Evolutionary conservation across 2,797 vertebrate species (phyloP).

Genomic region (Helarctos malayanus): DNA sequence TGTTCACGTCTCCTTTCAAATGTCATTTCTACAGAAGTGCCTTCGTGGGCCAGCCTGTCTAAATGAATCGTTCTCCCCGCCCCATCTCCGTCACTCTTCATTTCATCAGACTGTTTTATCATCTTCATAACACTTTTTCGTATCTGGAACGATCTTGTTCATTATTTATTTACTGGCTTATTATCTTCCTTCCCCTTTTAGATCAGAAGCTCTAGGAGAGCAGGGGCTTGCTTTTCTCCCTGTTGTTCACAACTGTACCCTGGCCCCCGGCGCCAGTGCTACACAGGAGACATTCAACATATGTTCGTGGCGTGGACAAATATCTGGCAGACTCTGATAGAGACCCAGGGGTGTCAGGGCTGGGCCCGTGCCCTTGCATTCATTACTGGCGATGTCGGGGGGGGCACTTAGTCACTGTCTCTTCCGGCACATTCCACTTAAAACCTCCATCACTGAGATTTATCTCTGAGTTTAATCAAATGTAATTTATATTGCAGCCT

Average conservation of each 20-base stretch:
- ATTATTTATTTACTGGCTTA: slow-evolving; percentile 32
- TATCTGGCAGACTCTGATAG: background rate
- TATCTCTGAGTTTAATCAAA: slow-evolving; percentile 89
- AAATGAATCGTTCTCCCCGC: background rate
- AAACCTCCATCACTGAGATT: slow-evolving; percentile 84
- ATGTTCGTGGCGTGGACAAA: background rate
- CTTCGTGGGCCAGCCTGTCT: background rate
- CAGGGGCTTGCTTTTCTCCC: background rate
- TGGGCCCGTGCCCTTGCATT: slow-evolving; percentile 59
- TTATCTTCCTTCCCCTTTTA: background rate
- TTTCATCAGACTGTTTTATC: background rate
- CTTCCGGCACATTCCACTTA: slow-evolving; percentile 63
- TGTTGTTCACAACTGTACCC: background rate
- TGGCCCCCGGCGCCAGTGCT: background rate
- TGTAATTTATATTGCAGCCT: slow-evolving; percentile 86
- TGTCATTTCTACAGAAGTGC: background rate
- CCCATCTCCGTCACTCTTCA: background rate
- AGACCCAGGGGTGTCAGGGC: background rate
- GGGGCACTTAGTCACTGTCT: slow-evolving; percentile 86
- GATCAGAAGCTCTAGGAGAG: background rate
- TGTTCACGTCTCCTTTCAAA: background rate
- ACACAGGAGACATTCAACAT: background rate
- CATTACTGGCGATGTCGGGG: slow-evolving; percentile 39
- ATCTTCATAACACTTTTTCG: slow-evolving; percentile 25
- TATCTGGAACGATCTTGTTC: slow-evolving; percentile 38